Percentiles rank a stretch among this genome's conserved stretches.
Conservation (phyloP, 1,140 invertebrate species). For the Galendromus occidentalis region DNA sequence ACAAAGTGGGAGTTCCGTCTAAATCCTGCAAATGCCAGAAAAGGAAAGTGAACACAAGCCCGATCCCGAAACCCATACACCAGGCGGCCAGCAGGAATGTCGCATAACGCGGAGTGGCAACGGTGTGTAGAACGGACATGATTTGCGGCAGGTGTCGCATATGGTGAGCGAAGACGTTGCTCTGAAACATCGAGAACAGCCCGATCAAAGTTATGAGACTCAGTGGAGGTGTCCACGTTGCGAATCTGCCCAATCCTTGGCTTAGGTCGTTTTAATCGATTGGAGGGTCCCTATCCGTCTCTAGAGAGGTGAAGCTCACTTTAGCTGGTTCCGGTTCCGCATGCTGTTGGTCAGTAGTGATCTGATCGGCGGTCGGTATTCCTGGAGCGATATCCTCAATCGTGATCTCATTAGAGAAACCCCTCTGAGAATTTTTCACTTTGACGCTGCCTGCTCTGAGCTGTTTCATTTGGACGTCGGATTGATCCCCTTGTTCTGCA, state of each 20-base stretch:
- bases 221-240: too few relatives aligned
- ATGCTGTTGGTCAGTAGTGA: neutral
- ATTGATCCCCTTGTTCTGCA: neutral
- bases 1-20: slow-evolving; percentile 85
- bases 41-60: slow-evolving; percentile 92
- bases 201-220: too few relatives aligned
- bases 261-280: too few relatives aligned
- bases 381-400: slow-evolving; percentile 7
- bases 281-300: too few relatives aligned
- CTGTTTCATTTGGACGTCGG: slow-evolving; percentile 7
- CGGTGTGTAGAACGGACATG: slow-evolving; percentile 70
- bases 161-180: slow-evolving; percentile 80
- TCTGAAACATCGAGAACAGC: slow-evolving; percentile 34
- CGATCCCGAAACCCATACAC: slow-evolving; percentile 99
- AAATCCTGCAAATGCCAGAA: slow-evolving; percentile 98
- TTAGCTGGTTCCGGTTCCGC: neutral
- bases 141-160: slow-evolving; percentile 72
- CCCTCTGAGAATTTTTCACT: slow-evolving; percentile 1
- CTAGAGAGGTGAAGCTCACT: neutral
- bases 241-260: too few relatives aligned
- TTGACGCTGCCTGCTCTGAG: neutral
- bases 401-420: neutral
- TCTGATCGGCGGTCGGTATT: neutral
- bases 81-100: slow-evolving; percentile 89
- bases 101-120: slow-evolving; percentile 69